Conservation (phyloP, 2,113 vertebrate genomes). For the Opisthocomus hoazin region DNA sequence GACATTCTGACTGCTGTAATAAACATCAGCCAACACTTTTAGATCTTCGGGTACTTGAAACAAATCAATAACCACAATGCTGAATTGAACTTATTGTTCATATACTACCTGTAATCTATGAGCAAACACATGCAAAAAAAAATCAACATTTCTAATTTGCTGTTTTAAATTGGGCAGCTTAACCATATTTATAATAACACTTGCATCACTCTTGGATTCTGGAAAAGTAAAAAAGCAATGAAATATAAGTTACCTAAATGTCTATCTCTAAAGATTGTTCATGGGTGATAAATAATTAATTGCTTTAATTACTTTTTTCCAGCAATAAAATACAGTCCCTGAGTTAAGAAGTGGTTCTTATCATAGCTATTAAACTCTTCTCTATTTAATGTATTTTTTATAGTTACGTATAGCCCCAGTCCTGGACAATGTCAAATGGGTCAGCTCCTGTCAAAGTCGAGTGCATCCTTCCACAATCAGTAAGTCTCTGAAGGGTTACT, state of each 20-base stretch:
- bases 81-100: background rate
- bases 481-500: background rate
- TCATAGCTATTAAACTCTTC: background rate
- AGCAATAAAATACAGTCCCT: background rate
- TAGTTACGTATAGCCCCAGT: background rate
- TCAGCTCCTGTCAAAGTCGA: background rate
- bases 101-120: background rate
- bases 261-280: background rate
- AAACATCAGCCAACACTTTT: background rate
- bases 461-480: background rate
- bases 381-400: background rate
- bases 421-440: background rate
- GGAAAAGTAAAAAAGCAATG: background rate
- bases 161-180: background rate
- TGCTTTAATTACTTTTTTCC: background rate
- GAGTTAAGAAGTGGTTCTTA: background rate
- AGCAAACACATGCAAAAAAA: background rate
- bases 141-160: background rate
- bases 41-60: background rate
- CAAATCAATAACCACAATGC: background rate
- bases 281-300: background rate
- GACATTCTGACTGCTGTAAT: background rate
- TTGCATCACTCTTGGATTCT: background rate
- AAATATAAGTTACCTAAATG: background rate
- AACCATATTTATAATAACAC: background rate